Conservation (phyloP, 2,888 invertebrate genomes). For the Idaea biselata region DNA sequence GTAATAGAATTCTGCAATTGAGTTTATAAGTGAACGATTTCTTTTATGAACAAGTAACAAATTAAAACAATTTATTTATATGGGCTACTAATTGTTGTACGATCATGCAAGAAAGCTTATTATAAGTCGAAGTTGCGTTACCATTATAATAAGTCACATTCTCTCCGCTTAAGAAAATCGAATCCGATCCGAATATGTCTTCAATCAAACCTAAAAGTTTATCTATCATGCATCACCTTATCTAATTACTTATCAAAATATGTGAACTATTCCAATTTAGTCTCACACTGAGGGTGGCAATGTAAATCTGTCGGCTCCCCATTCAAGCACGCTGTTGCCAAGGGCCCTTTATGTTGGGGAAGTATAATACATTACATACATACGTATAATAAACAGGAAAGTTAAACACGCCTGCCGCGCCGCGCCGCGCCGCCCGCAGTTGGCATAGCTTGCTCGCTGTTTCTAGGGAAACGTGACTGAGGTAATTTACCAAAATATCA, state of each 20-base stretch:
- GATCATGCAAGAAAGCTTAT: no score
- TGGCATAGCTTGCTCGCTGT: constrained; percentile 14
- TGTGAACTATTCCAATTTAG: constrained; percentile 1
- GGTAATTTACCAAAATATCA: constrained; percentile 12
- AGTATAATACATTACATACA: constrained; percentile 34
- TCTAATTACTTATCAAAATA: not conserved
- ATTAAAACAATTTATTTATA: no score
- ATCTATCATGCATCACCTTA: not conserved
- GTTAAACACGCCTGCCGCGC: constrained; percentile 37
- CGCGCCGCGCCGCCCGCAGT: constrained; percentile 21
- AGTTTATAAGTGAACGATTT: no score
- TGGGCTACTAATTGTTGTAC: no score
- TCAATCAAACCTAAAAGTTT: not conserved
- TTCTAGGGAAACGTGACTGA: constrained; percentile 18
- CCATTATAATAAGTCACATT: no score
- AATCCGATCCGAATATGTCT: not conserved
- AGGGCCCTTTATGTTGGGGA: constrained; percentile 36
- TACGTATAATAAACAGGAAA: constrained; percentile 44
- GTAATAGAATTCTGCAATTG: no score
- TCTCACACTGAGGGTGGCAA: constrained; percentile 22
- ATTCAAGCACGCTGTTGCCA: constrained; percentile 50
- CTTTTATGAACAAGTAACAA: no score
- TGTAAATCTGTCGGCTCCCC: constrained; percentile 45
- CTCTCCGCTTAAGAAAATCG: no score
- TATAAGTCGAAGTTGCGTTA: no score